Evolutionary conservation across 2,797 vertebrate genomes (phyloP).

Genomic region (Darevskia nairensis): DNA sequence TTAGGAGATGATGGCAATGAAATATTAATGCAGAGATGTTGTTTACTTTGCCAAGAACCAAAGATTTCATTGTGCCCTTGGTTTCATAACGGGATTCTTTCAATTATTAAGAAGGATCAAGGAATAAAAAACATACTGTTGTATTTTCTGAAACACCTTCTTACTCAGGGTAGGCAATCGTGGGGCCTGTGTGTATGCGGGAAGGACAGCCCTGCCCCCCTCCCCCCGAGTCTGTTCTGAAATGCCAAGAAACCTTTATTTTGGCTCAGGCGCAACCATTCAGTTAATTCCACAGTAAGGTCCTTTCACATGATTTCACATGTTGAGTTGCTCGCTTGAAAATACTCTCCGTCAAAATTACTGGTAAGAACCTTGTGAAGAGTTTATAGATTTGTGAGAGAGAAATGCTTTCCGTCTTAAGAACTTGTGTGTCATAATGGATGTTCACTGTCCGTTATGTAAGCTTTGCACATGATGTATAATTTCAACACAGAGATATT

Average conservation of each 20-base stretch:
- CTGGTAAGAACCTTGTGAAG: not conserved
- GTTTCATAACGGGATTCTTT: not conserved
- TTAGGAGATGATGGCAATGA: conserved; percentile 14
- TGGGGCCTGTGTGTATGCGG: too few relatives aligned
- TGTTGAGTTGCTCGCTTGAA: not conserved
- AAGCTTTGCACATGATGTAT: not conserved
- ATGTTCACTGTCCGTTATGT: not conserved
- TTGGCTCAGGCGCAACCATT: not conserved
- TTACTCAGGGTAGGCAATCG: not conserved
- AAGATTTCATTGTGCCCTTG: conserved; percentile 27
- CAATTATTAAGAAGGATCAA: conserved; percentile 13
- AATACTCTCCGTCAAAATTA: not conserved
- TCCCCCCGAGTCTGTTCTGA: not conserved
- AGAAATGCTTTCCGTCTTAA: not conserved
- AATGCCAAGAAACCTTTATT: not conserved
- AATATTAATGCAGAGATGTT: conserved; percentile 19
- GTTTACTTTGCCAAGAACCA: conserved; percentile 29
- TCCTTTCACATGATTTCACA: not conserved
- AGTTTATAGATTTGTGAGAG: not conserved
- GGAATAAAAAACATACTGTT: not conserved
- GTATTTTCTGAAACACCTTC: conserved; percentile 5
- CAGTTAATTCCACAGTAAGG: not conserved
- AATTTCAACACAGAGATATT: not conserved
- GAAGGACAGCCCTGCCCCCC: not conserved
- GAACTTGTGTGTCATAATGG: not conserved